Conservation (phyloP, 2,888 invertebrate species). For the Argynnis bischoffii region DNA sequence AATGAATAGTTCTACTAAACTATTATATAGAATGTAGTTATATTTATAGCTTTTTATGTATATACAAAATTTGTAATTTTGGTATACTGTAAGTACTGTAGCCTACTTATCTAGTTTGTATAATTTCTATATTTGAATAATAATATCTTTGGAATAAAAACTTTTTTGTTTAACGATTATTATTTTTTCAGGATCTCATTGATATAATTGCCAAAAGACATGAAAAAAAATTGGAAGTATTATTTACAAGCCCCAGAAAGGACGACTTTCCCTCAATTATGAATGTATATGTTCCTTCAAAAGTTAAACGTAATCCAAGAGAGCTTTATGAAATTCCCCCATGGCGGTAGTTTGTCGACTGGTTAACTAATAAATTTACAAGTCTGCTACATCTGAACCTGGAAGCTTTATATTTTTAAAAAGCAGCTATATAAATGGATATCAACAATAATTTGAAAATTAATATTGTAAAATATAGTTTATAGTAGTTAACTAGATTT, state of each 20-base stretch:
- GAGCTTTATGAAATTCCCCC: conserved; percentile 20
- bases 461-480: conserved; percentile 4
- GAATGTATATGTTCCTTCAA: conserved; percentile 40
- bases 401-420: too few relatives aligned
- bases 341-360: conserved; percentile 32
- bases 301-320: conserved; percentile 4
- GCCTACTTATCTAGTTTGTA: too few relatives aligned
- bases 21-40: too few relatives aligned
- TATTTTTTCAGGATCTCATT: conserved; percentile 57
- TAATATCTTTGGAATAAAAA: too few relatives aligned
- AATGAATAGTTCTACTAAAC: not conserved
- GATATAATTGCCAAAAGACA: conserved; percentile 54
- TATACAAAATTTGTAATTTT: too few relatives aligned
- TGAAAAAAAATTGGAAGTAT: conserved; percentile 50
- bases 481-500: conserved; percentile 17
- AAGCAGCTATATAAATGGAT: not conserved
- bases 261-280: conserved; percentile 47
- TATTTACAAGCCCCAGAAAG: conserved; percentile 50
- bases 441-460: not conserved
- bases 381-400: too few relatives aligned
- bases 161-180: not conserved
- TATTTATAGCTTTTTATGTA: too few relatives aligned
- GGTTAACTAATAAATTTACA: too few relatives aligned
- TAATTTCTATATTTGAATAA: too few relatives aligned
- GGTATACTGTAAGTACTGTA: too few relatives aligned